Conservation (phyloP, 2,113 vertebrate genomes). For the Phaethornis superciliosus region DNA sequence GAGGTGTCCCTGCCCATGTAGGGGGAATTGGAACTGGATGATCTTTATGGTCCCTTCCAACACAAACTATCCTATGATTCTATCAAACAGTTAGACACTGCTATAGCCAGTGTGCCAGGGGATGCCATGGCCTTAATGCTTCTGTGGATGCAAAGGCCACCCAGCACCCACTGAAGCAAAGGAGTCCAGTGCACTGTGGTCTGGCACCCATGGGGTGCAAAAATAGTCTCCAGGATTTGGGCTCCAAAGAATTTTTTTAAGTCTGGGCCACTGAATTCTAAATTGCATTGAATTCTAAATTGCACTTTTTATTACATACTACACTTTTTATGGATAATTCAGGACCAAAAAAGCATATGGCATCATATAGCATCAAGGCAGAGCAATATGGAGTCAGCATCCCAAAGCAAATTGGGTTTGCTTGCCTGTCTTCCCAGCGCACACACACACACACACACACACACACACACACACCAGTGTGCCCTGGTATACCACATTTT, state of each 20-base stretch:
- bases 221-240: background rate
- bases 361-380: background rate
- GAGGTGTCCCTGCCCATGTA: no score
- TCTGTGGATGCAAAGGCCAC: no score
- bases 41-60: no score
- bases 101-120: rapidly evolving
- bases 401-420: background rate
- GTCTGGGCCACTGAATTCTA: background rate
- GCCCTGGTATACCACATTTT: rapidly evolving
- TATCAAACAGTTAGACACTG: background rate
- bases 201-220: rapidly evolving
- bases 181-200: rapidly evolving
- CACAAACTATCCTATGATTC: no score
- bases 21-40: no score
- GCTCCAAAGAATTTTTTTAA: background rate
- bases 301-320: rapidly evolving
- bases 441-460: no score
- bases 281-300: background rate
- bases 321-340: background rate
- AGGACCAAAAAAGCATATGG: no score
- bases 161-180: rapidly evolving
- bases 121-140: background rate
- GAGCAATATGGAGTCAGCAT: background rate
- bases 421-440: background rate
- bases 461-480: no score